Evolutionary conservation across 2,113 vertebrate species (phyloP), one percentile per base, ranked within the genome.

Genomic region (Cynocephalus volans): DNA sequence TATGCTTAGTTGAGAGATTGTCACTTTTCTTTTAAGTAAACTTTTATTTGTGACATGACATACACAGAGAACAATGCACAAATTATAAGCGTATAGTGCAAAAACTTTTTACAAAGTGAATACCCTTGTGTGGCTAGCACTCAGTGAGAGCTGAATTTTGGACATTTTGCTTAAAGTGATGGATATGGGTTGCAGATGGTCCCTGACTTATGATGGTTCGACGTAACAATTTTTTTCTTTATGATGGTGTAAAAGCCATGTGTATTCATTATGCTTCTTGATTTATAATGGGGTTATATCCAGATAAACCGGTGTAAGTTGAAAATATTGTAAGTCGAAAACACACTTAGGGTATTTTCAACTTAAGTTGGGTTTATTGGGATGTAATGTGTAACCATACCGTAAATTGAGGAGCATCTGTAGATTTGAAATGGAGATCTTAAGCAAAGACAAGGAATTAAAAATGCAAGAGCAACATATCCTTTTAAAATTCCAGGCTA

Each of bases 391-490:
- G 41, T 41, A 41, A 41, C 41, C 41, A 41, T 41, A 41, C 4
- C 4, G 41, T 41, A 41, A 41, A 41, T 41, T 41, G 41, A 41
- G 41, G 41, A 41, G 41, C 41, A 41, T 41, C 41, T 41, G 41
- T 41, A 81, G 33, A 73, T 41, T 80, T 45, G 88, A 92, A 92
- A 60, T 48, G 72, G 69, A 73, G 26, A 80, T 81, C 45, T 89
- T 86, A 92, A 86, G 62, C 45, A 56, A 95, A 77, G 4, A 81
- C 45, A 64, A 73, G 14, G 5, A 79, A 88, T 79, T 97, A 80
- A 45, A 95, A 84, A 76, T 92, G 48, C 2, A 81, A 58, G 64
- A 79, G 26, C 72, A 80, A 62, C n/a, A n/a, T 65, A 15, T 28
- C 79, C 13, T 89, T 76, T 88, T 86, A 58, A 82, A 89, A 77